Evolutionary conservation across 1,140 invertebrate species (phyloP).

Genomic region (Aphidius gifuensis): DNA sequence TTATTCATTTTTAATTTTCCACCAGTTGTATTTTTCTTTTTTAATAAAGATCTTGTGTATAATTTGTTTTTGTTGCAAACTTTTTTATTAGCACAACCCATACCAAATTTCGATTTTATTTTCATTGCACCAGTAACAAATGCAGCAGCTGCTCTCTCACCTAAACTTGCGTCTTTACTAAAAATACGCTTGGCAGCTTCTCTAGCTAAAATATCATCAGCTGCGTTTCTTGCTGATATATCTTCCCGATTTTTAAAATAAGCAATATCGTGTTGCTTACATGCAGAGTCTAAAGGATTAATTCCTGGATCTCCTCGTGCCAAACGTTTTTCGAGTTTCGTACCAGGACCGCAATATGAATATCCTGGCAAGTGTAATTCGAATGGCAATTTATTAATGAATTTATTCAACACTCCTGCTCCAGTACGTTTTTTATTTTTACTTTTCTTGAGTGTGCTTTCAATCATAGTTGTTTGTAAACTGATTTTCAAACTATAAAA

Average conservation of each 20-base stretch:
- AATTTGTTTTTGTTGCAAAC: background rate
- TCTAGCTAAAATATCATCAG: background rate
- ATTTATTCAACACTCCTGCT: background rate
- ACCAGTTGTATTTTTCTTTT: background rate
- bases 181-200: too few species aligned
- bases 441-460: too few species aligned
- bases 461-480: too few species aligned
- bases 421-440: background rate
- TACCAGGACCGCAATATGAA: background rate
- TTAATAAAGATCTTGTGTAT: background rate
- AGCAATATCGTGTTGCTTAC: conserved; percentile 10
- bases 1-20: background rate
- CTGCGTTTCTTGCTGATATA: background rate
- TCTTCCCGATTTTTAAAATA: conserved; percentile 8
- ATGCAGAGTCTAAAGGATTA: conserved; percentile 3
- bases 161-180: background rate
- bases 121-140: too few species aligned
- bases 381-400: conserved; percentile 7
- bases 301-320: background rate
- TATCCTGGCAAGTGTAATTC: conserved; percentile 2
- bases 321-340: background rate
- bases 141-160: background rate
- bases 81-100: too few species aligned
- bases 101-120: too few species aligned
- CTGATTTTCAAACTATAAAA: too few species aligned